A percentile compares a stretch with the other conserved stretches of the same genome.
These are phyloP conservation scores for Phlogophora meticulosa DNA, from an alignment of 2,888 invertebrate genomes.

Conservation along the genomic window DNA sequence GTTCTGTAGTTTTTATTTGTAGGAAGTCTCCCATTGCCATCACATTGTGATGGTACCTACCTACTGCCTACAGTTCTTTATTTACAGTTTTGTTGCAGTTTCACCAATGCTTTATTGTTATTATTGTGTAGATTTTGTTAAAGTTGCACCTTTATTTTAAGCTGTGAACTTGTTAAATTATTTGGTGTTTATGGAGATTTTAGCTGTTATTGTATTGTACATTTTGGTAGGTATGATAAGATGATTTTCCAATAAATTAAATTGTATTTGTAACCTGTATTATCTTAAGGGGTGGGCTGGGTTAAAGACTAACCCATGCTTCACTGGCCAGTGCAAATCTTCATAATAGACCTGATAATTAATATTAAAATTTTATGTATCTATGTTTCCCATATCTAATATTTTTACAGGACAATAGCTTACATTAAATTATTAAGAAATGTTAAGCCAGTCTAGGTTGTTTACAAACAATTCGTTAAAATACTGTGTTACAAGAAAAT, in stretches of 20 bases:
- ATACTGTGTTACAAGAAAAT: not conserved
- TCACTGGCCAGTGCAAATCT: slow-evolving; percentile 7
- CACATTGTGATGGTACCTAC: slow-evolving; percentile 53
- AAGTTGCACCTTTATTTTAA: slow-evolving; percentile 22
- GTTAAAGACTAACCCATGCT: not conserved
- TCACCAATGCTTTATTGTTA: slow-evolving; percentile 67
- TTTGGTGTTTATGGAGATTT: slow-evolving; percentile 7
- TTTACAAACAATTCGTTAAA: not conserved
- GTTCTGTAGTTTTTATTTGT: slow-evolving; percentile 62
- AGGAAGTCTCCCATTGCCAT: slow-evolving; percentile 75
- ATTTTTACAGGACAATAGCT: not conserved
- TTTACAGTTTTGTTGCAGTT: slow-evolving; percentile 84
- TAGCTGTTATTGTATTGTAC: not conserved
- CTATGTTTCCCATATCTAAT: not conserved
- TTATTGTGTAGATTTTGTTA: slow-evolving; percentile 22
- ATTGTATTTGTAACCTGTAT: not conserved
- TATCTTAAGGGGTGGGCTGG: not conserved
- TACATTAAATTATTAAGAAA: not conserved
- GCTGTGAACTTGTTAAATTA: slow-evolving; percentile 12
- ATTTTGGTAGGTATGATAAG: not conserved
- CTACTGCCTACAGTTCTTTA: slow-evolving; percentile 33
- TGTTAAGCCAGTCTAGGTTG: not conserved
- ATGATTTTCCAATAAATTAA: not conserved
- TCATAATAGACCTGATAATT: not conserved
- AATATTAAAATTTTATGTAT: not conserved